These are phyloP conservation scores for Caenorhabditis macrosperma DNA, from an alignment of 2,888 invertebrate genomes.

Conservation along the genomic window DNA sequence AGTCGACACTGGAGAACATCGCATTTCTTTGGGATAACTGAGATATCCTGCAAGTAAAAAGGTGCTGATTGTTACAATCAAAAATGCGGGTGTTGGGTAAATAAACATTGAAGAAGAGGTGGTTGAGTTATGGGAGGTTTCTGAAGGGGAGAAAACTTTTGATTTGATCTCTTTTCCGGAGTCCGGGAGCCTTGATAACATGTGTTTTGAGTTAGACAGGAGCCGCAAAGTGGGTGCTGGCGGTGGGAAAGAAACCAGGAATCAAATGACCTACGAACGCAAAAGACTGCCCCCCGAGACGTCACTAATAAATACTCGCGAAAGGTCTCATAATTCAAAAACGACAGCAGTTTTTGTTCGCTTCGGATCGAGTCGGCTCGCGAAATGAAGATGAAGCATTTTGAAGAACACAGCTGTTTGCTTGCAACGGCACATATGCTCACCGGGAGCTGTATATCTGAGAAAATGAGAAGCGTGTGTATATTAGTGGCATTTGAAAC, in stretches of 20 bases:
- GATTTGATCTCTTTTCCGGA: constrained; percentile 31
- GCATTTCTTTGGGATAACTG: constrained; percentile 39
- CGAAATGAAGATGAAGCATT: constrained; percentile 57
- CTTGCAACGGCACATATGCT: constrained; percentile 64
- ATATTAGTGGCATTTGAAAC: constrained; percentile 59
- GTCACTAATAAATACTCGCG: constrained; percentile 43
- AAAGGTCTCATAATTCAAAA: constrained; percentile 52
- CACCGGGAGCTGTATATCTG: constrained; percentile 51
- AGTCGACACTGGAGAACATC: constrained; percentile 48
- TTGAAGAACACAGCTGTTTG: constrained; percentile 63
- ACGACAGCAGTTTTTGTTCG: constrained; percentile 57
- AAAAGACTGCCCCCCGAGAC: background rate
- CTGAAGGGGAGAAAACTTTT: constrained; percentile 1
- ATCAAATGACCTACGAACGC: constrained; percentile 49
- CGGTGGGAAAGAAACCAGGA: constrained; percentile 23
- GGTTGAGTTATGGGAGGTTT: constrained; percentile 7
- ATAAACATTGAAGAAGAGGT: constrained; percentile 25
- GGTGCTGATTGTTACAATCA: constrained; percentile 42
- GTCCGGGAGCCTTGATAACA: constrained; percentile 47
- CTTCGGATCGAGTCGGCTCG: constrained; percentile 27
- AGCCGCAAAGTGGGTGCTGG: constrained; percentile 16
- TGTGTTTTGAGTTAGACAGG: constrained; percentile 50
- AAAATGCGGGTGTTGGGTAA: constrained; percentile 27
- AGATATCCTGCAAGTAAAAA: constrained; percentile 42
- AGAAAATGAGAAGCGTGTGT: constrained; percentile 65